Conservation (phyloP, 2,113 vertebrate species). For the Barnardius zonarius region DNA sequence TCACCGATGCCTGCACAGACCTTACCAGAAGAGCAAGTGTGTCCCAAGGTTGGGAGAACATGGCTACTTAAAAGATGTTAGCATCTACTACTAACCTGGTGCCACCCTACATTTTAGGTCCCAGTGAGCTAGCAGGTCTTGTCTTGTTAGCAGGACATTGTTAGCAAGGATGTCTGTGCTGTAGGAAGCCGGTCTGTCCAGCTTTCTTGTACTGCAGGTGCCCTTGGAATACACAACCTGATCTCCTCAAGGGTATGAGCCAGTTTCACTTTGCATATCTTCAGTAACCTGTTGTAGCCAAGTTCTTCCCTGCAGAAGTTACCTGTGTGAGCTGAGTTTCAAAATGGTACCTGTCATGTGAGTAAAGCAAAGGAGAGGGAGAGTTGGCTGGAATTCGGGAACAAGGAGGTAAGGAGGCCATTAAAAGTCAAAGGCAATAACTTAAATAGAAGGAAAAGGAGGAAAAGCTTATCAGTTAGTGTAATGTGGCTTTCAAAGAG, state of each 20-base stretch:
- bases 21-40: background rate
- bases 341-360: background rate
- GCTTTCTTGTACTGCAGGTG: background rate
- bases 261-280: background rate
- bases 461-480: background rate
- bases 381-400: background rate
- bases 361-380: background rate
- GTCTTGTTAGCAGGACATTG: background rate
- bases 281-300: background rate
- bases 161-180: background rate
- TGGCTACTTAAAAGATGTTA: background rate
- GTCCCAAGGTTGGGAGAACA: conserved; percentile 35
- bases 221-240: background rate
- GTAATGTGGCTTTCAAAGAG: background rate
- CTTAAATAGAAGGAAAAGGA: background rate
- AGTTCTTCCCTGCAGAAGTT: background rate
- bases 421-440: background rate
- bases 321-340: background rate
- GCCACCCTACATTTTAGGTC: background rate
- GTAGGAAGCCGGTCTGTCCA: background rate
- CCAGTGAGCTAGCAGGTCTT: background rate
- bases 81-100: background rate
- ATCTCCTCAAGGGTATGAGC: background rate
- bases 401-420: background rate
- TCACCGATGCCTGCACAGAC: background rate